Evolutionary conservation across 2,113 vertebrate species (phyloP).

Genomic region (Brachypodius melanocephalos): DNA sequence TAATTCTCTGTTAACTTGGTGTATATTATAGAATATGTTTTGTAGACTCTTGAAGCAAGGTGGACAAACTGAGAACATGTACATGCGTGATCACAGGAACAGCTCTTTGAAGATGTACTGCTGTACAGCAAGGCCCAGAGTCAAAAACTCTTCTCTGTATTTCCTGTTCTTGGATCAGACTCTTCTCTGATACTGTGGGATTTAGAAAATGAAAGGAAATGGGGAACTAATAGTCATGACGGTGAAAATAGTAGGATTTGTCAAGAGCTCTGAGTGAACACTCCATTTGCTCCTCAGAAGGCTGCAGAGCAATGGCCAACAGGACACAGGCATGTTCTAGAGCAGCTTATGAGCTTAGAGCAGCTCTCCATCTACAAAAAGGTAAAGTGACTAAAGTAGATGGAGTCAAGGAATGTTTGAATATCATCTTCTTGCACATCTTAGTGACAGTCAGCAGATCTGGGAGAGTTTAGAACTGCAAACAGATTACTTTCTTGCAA

Average conservation of each 20-base stretch:
- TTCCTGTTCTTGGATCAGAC: neutral
- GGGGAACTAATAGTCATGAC: neutral
- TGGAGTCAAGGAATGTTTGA: neutral
- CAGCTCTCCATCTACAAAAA: neutral
- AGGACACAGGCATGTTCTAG: neutral
- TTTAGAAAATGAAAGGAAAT: neutral
- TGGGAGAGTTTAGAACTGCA: neutral
- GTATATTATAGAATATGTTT: neutral
- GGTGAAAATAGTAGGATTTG: neutral
- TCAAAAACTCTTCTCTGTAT: neutral
- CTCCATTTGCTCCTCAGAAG: neutral
- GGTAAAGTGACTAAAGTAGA: neutral
- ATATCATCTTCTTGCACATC: neutral
- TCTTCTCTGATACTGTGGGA: neutral
- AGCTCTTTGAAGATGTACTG: neutral
- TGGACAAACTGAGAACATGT: neutral
- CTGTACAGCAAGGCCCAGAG: neutral
- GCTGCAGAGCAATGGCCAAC: neutral
- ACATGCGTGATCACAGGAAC: rapidly evolving
- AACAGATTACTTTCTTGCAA: neutral
- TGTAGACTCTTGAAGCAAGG: neutral
- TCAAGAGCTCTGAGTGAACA: neutral
- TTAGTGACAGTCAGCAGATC: neutral
- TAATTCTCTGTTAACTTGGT: neutral
- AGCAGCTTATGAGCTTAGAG: neutral